Base-by-base conservation (phyloP, 2,888 invertebrate species). In the Thecocarcelia acutangulata region DNA sequence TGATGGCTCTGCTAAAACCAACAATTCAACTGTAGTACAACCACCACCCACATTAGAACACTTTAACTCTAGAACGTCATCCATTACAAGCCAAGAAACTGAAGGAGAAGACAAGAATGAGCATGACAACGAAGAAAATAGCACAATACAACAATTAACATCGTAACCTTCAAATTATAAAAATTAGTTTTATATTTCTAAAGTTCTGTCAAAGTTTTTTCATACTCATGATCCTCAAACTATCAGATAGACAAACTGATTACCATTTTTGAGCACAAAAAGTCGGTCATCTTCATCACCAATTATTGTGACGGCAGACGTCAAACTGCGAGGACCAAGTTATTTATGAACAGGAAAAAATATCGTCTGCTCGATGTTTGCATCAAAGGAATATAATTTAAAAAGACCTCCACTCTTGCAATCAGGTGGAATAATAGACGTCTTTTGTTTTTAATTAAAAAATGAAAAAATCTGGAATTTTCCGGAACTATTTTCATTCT, bases 121-220 rank as follows among this genome's bases (percentile, higher is more conserved):
- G 11, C 40, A 63, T 19, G 74, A 56, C 42, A 28, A 56, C 40
- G 54, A 66, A 15, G 63, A 69, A 11, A 80, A 75, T 11, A 68
- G 46, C 70, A 72, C 76, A 56, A 69, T 58, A 12, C 28, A 66
- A 21, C 59, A 52, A 52, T n/a, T 48, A 50, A 37, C 59, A 42
- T 66, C 82, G 70, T 82, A 82, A 77, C 74, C 78, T 59, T 70
- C 13, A 82, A 59, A 42, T 52, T 54, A 33, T 66, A 64, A 3
- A 58, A 48, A 77, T 46, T 68, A 68, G 21, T 69, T 73, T 64
- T 50, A 63, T 15, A 33, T 75, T 72, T n/a, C n/a, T 56, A 46
- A 5, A 19, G 54, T 59, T 50, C 56, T 46, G 24, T 63, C 59
- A 69, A 19, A 56, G 13, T 61, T 46, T 54, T 37, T 33, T 21